Percentiles rank a stretch among this genome's conserved stretches.
These are phyloP conservation scores for Ashinkailepas kermadecensis DNA, from an alignment of 2,888 invertebrate species.

Conservation along the genomic window DNA sequence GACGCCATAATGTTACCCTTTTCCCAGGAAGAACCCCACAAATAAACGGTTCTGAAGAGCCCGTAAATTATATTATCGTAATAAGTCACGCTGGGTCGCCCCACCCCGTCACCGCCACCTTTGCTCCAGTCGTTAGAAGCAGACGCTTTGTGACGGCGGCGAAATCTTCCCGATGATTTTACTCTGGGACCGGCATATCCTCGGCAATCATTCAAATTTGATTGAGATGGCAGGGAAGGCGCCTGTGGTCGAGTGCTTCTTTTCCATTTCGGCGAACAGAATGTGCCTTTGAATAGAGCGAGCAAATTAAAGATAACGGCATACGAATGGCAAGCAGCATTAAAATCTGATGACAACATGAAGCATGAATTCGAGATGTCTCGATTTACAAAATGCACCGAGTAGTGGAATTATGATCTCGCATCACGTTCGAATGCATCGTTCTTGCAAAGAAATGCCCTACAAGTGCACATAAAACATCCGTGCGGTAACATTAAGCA, in stretches of 20 bases:
- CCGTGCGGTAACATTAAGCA: too few relatives aligned
- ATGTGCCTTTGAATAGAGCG: not conserved
- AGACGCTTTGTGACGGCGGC: not conserved
- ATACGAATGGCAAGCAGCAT: too few relatives aligned
- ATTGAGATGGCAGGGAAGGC: not conserved
- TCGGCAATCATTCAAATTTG: not conserved
- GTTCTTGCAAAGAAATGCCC: not conserved
- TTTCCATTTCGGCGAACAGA: not conserved
- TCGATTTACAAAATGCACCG: not conserved
- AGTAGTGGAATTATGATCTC: not conserved
- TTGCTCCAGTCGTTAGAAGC: not conserved
- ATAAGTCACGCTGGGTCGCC: not conserved
- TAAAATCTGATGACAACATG: not conserved
- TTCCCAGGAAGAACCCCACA: slow-evolving; percentile 2
- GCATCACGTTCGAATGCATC: not conserved
- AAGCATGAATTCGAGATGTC: not conserved
- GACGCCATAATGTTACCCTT: not conserved
- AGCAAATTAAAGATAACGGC: too few relatives aligned
- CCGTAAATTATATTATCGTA: not conserved
- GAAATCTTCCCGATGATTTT: not conserved
- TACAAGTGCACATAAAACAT: not conserved
- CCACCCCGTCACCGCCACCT: not conserved
- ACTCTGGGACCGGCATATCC: not conserved
- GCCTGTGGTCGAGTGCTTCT: not conserved
- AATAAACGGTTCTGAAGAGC: not conserved